These are phyloP conservation scores for Allophyes oxyacanthae DNA, from an alignment of 2,888 invertebrate species.

Conservation along the genomic window DNA sequence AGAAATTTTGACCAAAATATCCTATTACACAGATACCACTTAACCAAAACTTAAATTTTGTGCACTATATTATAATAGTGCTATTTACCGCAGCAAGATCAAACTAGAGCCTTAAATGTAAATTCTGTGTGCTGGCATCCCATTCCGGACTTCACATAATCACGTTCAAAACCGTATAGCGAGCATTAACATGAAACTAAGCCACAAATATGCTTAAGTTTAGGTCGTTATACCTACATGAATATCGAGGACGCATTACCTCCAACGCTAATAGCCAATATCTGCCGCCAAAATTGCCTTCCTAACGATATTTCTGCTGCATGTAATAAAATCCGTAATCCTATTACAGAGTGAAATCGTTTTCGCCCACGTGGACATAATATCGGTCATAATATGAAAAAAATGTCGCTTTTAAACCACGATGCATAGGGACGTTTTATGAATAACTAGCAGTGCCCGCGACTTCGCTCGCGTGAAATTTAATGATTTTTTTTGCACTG, in stretches of 20 bases:
- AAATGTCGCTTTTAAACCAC: constrained; percentile 46
- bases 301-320: constrained; percentile 87
- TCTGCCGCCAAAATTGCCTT: constrained; percentile 87
- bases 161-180: constrained; percentile 42
- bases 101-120: constrained; percentile 41
- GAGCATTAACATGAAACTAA: constrained; percentile 60
- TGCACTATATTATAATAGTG: constrained; percentile 38
- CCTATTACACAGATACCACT: constrained; percentile 21
- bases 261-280: constrained; percentile 87
- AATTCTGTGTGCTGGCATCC: constrained; percentile 40
- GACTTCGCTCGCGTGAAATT: too few relatives aligned
- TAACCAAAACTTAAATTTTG: constrained; percentile 33
- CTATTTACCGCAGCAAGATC: constrained; percentile 50
- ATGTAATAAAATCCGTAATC: constrained; percentile 87
- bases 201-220: constrained; percentile 78
- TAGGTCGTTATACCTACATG: constrained; percentile 73
- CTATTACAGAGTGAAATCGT: constrained; percentile 78
- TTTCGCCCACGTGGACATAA: constrained; percentile 73
- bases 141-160: constrained; percentile 46
- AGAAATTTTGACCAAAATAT: constrained; percentile 35
- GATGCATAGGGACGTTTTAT: constrained; percentile 32
- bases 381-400: constrained; percentile 61
- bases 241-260: constrained; percentile 84
- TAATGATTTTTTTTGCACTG: too few relatives aligned
- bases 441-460: too few relatives aligned